Percentiles rank a stretch among this genome's conserved stretches.
Conservation (phyloP, 2,888 invertebrate genomes). For the Bugula neritina region DNA sequence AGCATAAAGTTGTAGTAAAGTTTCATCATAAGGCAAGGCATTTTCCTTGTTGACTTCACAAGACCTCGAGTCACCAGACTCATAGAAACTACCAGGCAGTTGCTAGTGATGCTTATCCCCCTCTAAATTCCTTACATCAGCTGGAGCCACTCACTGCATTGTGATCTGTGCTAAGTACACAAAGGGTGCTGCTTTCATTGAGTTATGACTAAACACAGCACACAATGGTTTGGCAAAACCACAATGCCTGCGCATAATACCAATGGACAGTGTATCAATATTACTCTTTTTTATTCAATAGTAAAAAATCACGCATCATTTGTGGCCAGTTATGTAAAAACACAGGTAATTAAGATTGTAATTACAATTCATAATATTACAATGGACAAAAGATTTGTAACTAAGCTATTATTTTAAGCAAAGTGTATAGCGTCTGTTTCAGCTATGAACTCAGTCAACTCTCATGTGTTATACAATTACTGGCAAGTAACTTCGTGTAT, state of each 20-base stretch:
- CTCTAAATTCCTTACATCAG: too few species aligned
- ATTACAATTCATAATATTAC: neutral
- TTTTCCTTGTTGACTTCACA: too few species aligned
- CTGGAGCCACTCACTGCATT: neutral
- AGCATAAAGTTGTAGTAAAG: too few species aligned
- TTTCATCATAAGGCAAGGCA: too few species aligned
- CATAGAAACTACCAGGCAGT: too few species aligned
- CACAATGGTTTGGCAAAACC: neutral
- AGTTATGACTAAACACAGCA: neutral
- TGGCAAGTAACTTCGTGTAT: too few species aligned
- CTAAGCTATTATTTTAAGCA: neutral
- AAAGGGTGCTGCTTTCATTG: neutral
- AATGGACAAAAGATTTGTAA: neutral
- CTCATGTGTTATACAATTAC: neutral
- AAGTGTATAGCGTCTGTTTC: neutral
- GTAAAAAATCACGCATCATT: constrained; percentile 24
- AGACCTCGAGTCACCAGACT: too few species aligned
- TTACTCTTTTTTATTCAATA: neutral
- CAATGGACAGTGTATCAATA: constrained; percentile 14
- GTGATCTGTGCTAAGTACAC: neutral
- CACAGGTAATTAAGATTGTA: neutral
- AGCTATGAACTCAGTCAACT: neutral
- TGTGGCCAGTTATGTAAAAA: constrained; percentile 16
- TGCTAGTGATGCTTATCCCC: too few species aligned
- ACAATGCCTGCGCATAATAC: neutral